Conservation (phyloP, 2,888 invertebrate genomes). For the Charanyca ferruginea region DNA sequence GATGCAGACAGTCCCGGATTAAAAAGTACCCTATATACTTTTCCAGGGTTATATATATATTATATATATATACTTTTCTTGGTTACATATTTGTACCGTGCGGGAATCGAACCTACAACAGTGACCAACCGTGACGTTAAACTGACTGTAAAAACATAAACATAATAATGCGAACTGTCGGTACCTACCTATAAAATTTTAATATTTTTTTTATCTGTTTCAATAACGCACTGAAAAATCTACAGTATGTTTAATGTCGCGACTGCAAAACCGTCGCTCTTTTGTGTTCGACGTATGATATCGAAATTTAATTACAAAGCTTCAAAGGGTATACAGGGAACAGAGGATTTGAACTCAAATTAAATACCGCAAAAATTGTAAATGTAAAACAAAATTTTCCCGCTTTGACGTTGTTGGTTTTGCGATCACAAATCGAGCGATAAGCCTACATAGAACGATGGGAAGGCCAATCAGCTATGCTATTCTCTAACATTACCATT, state of each 20-base stretch:
- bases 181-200: neutral
- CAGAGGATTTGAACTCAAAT: constrained; percentile 26
- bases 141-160: no score
- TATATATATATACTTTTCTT: no score
- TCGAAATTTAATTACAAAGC: constrained; percentile 31
- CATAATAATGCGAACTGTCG: no score
- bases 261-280: constrained; percentile 6
- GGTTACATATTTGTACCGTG: no score
- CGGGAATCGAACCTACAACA: no score
- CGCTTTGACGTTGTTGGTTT: neutral
- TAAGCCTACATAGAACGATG: no score
- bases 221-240: constrained; percentile 14
- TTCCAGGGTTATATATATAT: no score
- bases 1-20: no score
- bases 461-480: no score
- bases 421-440: neutral
- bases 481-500: no score
- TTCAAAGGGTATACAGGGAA: constrained; percentile 14
- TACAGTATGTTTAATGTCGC: constrained; percentile 13
- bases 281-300: constrained; percentile 34
- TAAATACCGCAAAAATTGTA: constrained; percentile 42
- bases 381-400: constrained; percentile 24
- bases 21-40: no score
- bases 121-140: no score
- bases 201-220: neutral